phyloP scores from a whole-genome alignment of 2,113 vertebrate species.

The Helogale parvula region DNA sequence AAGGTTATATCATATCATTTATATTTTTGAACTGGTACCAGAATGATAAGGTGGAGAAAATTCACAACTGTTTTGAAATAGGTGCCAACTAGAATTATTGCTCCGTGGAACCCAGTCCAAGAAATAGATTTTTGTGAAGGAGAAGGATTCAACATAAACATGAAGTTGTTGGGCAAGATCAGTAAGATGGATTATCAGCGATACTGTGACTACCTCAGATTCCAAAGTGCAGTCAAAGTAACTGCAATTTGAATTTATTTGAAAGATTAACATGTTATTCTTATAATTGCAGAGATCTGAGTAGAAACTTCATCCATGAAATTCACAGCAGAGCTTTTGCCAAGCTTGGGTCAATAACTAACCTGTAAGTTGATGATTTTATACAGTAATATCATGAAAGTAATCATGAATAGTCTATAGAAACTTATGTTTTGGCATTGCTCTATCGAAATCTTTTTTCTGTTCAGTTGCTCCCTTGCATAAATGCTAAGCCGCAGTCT shows the following conservation, averaged over 20 bases:
- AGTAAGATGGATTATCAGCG: slow-evolving; percentile 40
- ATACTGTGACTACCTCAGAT: not conserved
- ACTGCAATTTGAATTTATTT: slow-evolving; percentile 54
- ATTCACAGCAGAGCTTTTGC: slow-evolving; percentile 94
- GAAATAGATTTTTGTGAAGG: not conserved
- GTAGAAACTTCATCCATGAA: slow-evolving; percentile 92
- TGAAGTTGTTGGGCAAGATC: not conserved
- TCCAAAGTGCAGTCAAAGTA: slow-evolving; percentile 17
- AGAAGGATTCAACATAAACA: not conserved
- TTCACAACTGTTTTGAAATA: slow-evolving; percentile 59
- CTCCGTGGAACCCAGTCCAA: not conserved
- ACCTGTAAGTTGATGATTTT: slow-evolving; percentile 92
- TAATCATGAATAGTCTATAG: not conserved
- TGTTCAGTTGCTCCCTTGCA: not conserved
- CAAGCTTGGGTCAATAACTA: slow-evolving; percentile 90
- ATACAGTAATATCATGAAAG: not conserved
- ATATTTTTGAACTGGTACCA: slow-evolving; percentile 64
- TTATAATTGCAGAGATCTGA: slow-evolving; percentile 92
- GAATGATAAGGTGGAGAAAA: slow-evolving; percentile 70
- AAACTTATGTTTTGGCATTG: not conserved
- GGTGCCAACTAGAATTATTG: not conserved
- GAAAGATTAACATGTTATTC: slow-evolving; percentile 44
- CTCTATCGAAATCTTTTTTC: not conserved
- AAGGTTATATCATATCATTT: slow-evolving; percentile 50
- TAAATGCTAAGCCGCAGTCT: not conserved